These are phyloP conservation scores for Eupithecia vulgata DNA, from an alignment of 2,888 invertebrate genomes.

Conservation along the genomic window DNA sequence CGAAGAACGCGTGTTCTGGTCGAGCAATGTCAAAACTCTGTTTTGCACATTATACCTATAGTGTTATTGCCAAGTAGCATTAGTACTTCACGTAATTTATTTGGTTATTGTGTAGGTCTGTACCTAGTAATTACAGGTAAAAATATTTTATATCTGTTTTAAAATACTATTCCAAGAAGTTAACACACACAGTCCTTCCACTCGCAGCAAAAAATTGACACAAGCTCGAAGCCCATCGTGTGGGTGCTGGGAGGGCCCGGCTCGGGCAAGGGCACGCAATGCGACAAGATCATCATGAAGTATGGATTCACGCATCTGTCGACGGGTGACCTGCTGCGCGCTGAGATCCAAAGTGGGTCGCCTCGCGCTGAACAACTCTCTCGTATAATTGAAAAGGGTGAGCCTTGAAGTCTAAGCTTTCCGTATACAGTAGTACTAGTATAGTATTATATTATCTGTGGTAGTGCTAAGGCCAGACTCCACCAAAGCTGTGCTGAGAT, in stretches of 20 bases:
- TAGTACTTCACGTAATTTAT: background rate
- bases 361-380: conserved; percentile 92
- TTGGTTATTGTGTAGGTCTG: background rate
- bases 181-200: background rate
- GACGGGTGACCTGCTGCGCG: conserved; percentile 95
- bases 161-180: background rate
- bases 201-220: conserved; percentile 70
- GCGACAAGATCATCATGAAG: conserved; percentile 94
- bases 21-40: too few relatives aligned
- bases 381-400: conserved; percentile 93
- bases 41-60: background rate
- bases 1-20: too few relatives aligned
- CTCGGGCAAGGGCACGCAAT: conserved; percentile 98
- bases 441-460: too few relatives aligned
- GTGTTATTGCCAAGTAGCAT: background rate
- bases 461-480: too few relatives aligned
- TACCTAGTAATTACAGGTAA: background rate
- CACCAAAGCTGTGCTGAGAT: too few relatives aligned
- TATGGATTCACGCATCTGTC: conserved; percentile 98
- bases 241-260: conserved; percentile 98
- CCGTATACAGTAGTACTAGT: too few relatives aligned
- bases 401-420: conserved; percentile 18
- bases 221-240: conserved; percentile 89
- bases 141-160: background rate
- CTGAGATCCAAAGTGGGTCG: conserved; percentile 94